Conservation (phyloP, 2,888 invertebrate species). For the Spialia ferax region DNA sequence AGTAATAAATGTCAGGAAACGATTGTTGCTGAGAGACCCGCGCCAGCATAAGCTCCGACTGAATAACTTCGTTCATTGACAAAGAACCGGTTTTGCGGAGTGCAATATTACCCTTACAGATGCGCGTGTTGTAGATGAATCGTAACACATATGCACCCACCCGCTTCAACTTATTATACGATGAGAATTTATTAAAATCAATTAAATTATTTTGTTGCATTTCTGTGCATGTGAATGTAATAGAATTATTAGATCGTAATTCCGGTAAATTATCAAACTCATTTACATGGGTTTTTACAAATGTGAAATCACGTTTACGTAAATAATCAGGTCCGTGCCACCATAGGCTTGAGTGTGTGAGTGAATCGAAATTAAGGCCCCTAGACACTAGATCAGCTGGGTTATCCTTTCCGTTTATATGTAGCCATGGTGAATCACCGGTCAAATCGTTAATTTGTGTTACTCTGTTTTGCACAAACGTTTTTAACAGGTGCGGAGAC, state of each 20-base stretch:
- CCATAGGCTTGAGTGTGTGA: not conserved
- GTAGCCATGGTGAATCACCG: slow-evolving; percentile 3
- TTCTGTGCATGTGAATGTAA: not conserved
- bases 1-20: not conserved
- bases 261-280: too few relatives aligned
- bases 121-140: not conserved
- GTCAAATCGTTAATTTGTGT: slow-evolving; percentile 15
- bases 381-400: slow-evolving; percentile 15
- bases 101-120: not conserved
- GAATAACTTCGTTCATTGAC: not conserved
- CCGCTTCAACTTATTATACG: not conserved
- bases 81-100: slow-evolving; percentile 5
- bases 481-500: slow-evolving; percentile 9
- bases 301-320: not conserved
- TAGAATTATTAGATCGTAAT: too few relatives aligned
- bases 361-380: not conserved
- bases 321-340: slow-evolving; percentile 10
- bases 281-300: too few relatives aligned
- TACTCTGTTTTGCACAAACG: slow-evolving; percentile 16
- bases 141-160: slow-evolving; percentile 6
- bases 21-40: not conserved
- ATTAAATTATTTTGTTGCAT: not conserved
- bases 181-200: not conserved
- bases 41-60: not conserved
- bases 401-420: not conserved